Conservation (phyloP, 2,888 invertebrate species). For the Tipula unca region DNA sequence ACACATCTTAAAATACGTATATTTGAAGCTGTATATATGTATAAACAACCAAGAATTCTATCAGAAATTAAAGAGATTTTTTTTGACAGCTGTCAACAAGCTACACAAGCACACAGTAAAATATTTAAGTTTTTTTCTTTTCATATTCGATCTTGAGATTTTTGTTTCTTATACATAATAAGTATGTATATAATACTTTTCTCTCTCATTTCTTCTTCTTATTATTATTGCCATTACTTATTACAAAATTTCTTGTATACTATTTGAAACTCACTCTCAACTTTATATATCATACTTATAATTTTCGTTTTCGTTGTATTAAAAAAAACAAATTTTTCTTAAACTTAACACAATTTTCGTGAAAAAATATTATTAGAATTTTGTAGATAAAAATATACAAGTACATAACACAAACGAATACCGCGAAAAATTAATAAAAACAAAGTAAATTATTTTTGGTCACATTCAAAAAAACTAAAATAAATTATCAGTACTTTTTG, state of each 20-base stretch:
- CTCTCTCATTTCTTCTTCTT: not conserved
- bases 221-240: not conserved
- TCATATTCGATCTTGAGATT: not conserved
- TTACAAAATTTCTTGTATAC: not conserved
- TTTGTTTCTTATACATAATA: not conserved
- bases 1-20: not conserved
- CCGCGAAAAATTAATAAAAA: not conserved
- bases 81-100: conserved; percentile 24
- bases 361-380: not conserved
- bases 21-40: not conserved
- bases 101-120: not conserved
- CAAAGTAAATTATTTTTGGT: not conserved
- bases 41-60: not conserved
- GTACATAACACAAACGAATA: not conserved
- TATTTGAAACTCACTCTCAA: not conserved
- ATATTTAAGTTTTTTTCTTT: not conserved
- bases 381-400: not conserved
- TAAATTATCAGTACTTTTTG: not conserved
- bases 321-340: not conserved
- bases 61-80: not conserved
- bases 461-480: not conserved
- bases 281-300: not conserved
- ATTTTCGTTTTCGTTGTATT: not conserved
- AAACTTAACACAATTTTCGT: not conserved
- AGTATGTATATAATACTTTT: not conserved